Evolutionary conservation across 2,797 vertebrate genomes (phyloP).

Genomic region (Coilia nasus): DNA sequence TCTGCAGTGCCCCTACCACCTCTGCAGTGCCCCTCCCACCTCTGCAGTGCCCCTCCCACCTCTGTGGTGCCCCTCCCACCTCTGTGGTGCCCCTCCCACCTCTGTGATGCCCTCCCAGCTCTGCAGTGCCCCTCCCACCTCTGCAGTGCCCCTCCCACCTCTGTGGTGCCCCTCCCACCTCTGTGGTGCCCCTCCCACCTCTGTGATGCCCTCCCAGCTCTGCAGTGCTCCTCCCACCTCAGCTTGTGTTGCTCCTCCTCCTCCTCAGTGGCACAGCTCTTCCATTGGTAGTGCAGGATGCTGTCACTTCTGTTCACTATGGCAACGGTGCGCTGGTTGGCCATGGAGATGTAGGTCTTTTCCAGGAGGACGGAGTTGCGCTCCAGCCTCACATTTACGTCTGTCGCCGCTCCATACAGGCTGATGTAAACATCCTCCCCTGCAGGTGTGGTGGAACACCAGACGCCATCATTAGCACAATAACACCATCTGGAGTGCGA

Average conservation of each 20-base stretch:
- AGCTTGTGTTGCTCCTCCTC: constrained; percentile 75
- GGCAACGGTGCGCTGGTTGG: constrained; percentile 66
- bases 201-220: constrained; percentile 69
- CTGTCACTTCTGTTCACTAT: constrained; percentile 80
- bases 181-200: constrained; percentile 67
- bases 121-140: too few species aligned
- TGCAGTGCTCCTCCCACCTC: constrained; percentile 62
- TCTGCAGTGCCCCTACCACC: too few species aligned
- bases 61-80: constrained; percentile 74
- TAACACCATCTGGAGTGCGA: neutral
- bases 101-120: constrained; percentile 75
- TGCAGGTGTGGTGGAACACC: constrained; percentile 51
- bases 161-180: constrained; percentile 73
- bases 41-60: too few species aligned
- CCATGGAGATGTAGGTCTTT: constrained; percentile 81
- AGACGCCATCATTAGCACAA: neutral
- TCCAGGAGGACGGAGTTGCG: constrained; percentile 70
- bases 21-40: constrained; percentile 59
- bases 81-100: constrained; percentile 65
- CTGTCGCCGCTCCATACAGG: constrained; percentile 78
- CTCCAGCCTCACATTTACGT: constrained; percentile 79
- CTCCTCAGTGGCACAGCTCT: constrained; percentile 66
- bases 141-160: constrained; percentile 62
- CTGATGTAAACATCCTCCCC: constrained; percentile 81
- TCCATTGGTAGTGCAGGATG: constrained; percentile 85